phyloP scores from a whole-genome alignment of 2,888 invertebrate genomes.

The Dolomedes plantarius region DNA sequence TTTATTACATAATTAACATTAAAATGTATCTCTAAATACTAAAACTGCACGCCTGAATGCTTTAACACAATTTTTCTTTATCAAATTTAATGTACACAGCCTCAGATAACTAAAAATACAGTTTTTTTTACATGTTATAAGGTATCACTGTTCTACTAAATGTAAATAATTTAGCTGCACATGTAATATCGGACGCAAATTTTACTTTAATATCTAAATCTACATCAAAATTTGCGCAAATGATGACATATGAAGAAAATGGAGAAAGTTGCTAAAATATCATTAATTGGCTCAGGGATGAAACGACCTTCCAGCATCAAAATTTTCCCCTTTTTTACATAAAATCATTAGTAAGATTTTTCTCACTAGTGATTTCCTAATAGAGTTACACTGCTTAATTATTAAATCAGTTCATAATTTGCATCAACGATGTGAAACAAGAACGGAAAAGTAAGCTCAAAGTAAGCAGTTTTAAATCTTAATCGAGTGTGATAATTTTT shows the following conservation, averaged over 20 bases:
- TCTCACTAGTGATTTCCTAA: no score
- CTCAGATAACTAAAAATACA: neutral
- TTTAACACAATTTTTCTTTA: neutral
- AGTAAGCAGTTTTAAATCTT: no score
- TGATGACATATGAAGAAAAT: neutral
- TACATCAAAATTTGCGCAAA: neutral
- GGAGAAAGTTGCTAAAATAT: neutral
- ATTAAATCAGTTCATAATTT: no score
- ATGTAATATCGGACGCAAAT: conserved; percentile 13
- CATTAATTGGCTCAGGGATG: neutral
- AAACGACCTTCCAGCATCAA: neutral
- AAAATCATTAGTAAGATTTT: no score
- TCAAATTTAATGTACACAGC: neutral
- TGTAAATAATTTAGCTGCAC: conserved; percentile 13
- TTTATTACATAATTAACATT: no score
- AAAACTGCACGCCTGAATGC: neutral
- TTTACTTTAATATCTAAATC: neutral
- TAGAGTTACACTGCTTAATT: no score
- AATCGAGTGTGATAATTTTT: no score
- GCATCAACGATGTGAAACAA: no score
- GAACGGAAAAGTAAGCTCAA: no score
- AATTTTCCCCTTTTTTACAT: no score
- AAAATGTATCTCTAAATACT: no score
- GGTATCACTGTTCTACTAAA: neutral
- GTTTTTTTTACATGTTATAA: neutral